Evolutionary conservation across 53 echinoderm and acorn worm genomes (phyloP), one percentile per base, ranked within the genome.

Genomic region (Holothuria leucospilota): DNA sequence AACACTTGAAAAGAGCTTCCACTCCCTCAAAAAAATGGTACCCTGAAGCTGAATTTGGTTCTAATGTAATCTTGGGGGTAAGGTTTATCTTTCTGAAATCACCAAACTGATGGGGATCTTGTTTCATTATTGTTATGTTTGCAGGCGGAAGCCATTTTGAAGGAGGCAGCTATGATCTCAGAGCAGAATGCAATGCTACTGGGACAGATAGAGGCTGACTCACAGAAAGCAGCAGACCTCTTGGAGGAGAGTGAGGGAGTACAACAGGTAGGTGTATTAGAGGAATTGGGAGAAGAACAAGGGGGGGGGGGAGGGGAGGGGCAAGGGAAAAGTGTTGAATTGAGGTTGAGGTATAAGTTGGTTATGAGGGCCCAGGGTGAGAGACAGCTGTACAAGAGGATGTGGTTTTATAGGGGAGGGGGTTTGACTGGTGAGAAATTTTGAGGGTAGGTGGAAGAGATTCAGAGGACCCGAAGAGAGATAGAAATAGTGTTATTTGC

Each of bases 171-270:
- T 8, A 59, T 56, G 25, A 84, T 96, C 21, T 84, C 85, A 56
- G 68, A 87, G 39, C 86, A 93, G 68, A 96, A 96, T 61, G 29
- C 30, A 13, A 90, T 89, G 20, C 81, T 95, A 10, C 68, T 96
- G 61, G 92, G 79, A 26, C 93, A 96, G 69, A 93, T 96, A 1
- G 93, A 84, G 3, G 89, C 89, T 29, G 91, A 93, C 29, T 91
- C 97, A 39, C 39, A 68, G 13, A 94, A 67, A 18, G 97, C 93
- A 5, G 79, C 74, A 1, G 82, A 88, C 2, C 88, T 96, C 0
- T 89, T 96, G n/a, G 85, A 91, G 39, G 87, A 93, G 13, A 93
- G 90, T 68, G 82, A 60, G 64, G 86, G 63, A 16, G 89, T 88
- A 26, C 93, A 94, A 42, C 91, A 94, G 83, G 97, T 96, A 51